A percentile compares a stretch with the other conserved stretches of the same genome.
These are phyloP conservation scores for Tridacna crocea DNA, from an alignment of 2,888 invertebrate species.

Conservation along the genomic window DNA sequence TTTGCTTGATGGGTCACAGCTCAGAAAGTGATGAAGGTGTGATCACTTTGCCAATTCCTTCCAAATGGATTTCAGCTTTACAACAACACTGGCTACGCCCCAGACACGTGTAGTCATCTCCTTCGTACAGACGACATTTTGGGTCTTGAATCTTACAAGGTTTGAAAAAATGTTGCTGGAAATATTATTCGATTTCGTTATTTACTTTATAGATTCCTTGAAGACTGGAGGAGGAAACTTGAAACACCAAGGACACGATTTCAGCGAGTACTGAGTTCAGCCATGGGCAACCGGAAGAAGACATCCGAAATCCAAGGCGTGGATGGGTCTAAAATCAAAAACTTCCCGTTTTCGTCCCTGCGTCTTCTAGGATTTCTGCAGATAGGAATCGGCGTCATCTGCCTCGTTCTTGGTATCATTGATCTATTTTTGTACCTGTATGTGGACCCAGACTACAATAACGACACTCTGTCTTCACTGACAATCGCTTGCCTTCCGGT, in stretches of 20 bases:
- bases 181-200: no score
- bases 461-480: conserved; percentile 61
- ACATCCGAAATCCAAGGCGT: conserved; percentile 59
- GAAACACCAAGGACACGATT: conserved; percentile 10
- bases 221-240: conserved; percentile 16
- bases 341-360: conserved; percentile 68
- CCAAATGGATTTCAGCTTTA: no score
- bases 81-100: no score
- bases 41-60: no score
- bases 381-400: conserved; percentile 66
- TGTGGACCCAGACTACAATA: conserved; percentile 45
- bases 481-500: conserved; percentile 70
- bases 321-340: conserved; percentile 61
- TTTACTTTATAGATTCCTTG: conserved; percentile 22
- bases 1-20: no score
- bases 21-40: no score
- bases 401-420: conserved; percentile 65
- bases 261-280: conserved; percentile 4
- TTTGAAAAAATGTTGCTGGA: no score
- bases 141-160: no score
- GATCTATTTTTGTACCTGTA: conserved; percentile 69
- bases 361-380: conserved; percentile 70
- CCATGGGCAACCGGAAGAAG: conserved; percentile 13
- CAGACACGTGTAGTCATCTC: no score
- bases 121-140: no score